Conservation (phyloP, 2,888 invertebrate genomes). For the Tortrix viridana region DNA sequence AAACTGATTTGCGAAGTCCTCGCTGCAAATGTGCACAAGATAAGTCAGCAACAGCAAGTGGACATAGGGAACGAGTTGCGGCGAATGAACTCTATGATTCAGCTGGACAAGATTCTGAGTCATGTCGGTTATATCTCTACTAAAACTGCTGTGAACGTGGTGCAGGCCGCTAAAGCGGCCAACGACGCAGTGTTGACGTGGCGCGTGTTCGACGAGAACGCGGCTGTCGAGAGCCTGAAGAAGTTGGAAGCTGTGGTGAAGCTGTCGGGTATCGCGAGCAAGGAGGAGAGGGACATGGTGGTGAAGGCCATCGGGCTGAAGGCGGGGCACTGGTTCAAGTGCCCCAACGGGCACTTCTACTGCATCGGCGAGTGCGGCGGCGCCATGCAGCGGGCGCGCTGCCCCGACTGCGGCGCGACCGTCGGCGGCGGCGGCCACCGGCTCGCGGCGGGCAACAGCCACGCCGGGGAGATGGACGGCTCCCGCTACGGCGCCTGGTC, state of each 20-base stretch:
- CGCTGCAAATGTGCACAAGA: slow-evolving; percentile 53
- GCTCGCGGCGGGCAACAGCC: slow-evolving; percentile 70
- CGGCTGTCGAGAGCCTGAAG: slow-evolving; percentile 49
- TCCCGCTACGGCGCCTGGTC: slow-evolving; percentile 79
- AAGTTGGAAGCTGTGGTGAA: slow-evolving; percentile 55
- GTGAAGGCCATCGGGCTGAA: slow-evolving; percentile 82
- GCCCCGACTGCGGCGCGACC: slow-evolving; percentile 82
- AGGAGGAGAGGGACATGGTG: slow-evolving; percentile 79
- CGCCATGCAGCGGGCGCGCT: slow-evolving; percentile 79
- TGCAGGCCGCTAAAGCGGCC: slow-evolving; percentile 44
- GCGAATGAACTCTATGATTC: slow-evolving; percentile 60
- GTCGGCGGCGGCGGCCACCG: slow-evolving; percentile 84
- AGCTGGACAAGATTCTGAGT: slow-evolving; percentile 55
- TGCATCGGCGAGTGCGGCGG: slow-evolving; percentile 88
- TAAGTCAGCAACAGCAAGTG: slow-evolving; percentile 68
- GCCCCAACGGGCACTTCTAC: slow-evolving; percentile 88
- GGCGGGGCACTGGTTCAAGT: slow-evolving; percentile 88
- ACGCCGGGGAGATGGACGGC: slow-evolving; percentile 83
- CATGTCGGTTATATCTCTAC: slow-evolving; percentile 41
- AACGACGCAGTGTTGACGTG: slow-evolving; percentile 50
- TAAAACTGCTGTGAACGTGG: slow-evolving; percentile 43
- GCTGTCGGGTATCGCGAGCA: slow-evolving; percentile 49
- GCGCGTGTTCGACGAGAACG: slow-evolving; percentile 51
- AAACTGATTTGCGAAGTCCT: slow-evolving; percentile 52
- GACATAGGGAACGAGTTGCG: slow-evolving; percentile 65